Conservation (phyloP, 2,113 vertebrate species). For the Saccopteryx bilineata region DNA sequence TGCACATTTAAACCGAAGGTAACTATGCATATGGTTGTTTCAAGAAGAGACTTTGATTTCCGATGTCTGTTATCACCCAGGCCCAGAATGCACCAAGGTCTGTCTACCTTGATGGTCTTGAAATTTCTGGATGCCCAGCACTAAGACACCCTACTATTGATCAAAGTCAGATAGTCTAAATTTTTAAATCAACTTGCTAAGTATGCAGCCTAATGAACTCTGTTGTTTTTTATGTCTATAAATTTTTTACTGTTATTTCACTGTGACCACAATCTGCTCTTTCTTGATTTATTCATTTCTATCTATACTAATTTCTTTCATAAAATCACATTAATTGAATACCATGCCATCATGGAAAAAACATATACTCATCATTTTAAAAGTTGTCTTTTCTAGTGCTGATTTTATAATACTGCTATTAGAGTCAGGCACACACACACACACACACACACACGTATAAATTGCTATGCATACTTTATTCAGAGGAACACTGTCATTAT, state of each 20-base stretch:
- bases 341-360: neutral
- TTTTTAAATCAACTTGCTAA: constrained; percentile 78
- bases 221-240: constrained; percentile 68
- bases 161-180: constrained; percentile 72
- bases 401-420: neutral
- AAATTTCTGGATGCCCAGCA: neutral
- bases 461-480: neutral
- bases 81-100: neutral
- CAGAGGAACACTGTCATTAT: neutral
- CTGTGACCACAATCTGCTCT: constrained; percentile 37
- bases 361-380: neutral
- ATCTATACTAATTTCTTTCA: constrained; percentile 39
- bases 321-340: constrained; percentile 44
- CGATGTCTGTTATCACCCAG: neutral
- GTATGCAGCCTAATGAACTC: constrained; percentile 76
- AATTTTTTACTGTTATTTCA: constrained; percentile 66
- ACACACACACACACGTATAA: neutral
- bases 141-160: neutral
- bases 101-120: neutral
- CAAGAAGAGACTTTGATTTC: neutral
- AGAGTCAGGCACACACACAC: neutral
- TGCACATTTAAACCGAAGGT: neutral
- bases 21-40: neutral
- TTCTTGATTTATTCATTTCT: constrained; percentile 72
- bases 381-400: neutral